Conservation (phyloP, 2,888 invertebrate species). For the Biston stratarius region DNA sequence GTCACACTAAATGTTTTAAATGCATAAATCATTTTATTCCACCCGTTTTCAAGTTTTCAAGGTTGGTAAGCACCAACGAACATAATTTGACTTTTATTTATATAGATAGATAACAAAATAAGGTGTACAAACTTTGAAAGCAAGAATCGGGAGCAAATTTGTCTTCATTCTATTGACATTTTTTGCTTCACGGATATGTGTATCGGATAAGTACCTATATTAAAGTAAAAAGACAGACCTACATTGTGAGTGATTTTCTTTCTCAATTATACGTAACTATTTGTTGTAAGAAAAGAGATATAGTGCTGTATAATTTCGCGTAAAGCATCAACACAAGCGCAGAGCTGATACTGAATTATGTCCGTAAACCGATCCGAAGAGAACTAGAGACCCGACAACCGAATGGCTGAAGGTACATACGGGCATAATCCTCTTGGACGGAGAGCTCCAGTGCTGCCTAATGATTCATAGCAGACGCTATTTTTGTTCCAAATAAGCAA, state of each 20-base stretch:
- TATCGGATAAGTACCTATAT: no score
- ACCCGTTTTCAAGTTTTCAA: no score
- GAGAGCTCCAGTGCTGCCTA: slow-evolving; percentile 23
- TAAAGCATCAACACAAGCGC: slow-evolving; percentile 20
- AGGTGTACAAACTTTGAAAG: neutral
- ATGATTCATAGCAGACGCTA: slow-evolving; percentile 23
- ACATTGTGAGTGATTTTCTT: no score
- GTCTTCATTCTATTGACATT: neutral
- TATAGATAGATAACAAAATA: no score
- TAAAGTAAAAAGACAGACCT: no score
- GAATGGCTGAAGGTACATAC: slow-evolving; percentile 22
- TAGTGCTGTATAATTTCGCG: neutral
- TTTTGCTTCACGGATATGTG: no score
- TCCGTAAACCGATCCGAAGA: slow-evolving; percentile 39
- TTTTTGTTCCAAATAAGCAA: slow-evolving; percentile 16
- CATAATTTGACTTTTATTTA: no score
- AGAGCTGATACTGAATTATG: slow-evolving; percentile 32
- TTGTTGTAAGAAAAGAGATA: neutral
- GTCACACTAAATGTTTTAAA: no score
- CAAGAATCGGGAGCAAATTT: neutral
- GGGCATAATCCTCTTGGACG: slow-evolving; percentile 27
- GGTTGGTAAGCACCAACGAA: no score
- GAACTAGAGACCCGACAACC: slow-evolving; percentile 35
- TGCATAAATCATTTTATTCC: no score
- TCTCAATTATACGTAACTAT: no score